A percentile compares a stretch with the other conserved stretches of the same genome.
These are phyloP conservation scores for Neostethus bicornis DNA, from an alignment of 2,797 vertebrate species.

Conservation along the genomic window DNA sequence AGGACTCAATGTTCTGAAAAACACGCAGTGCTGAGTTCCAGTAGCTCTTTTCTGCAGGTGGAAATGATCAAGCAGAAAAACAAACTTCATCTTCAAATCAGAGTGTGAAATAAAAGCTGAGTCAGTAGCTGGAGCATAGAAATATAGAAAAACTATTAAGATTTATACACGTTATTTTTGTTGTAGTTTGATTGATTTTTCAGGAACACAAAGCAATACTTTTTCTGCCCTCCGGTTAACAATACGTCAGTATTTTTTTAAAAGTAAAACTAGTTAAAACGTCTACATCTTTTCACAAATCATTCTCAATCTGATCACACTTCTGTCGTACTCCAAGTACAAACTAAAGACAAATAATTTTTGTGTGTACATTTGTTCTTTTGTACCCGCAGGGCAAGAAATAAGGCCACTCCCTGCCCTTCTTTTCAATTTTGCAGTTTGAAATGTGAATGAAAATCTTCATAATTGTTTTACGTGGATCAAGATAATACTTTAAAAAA, in stretches of 20 bases:
- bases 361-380: conserved; percentile 24
- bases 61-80: conserved; percentile 36
- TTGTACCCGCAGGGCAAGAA: conserved; percentile 12
- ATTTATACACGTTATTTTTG: conserved; percentile 18
- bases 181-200: conserved; percentile 10
- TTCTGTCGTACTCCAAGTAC: conserved; percentile 18
- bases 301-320: conserved; percentile 14
- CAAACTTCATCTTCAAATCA: conserved; percentile 20
- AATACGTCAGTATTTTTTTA: conserved; percentile 6
- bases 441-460: conserved; percentile 33
- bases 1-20: conserved; percentile 87
- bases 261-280: conserved; percentile 23
- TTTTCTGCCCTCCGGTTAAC: conserved; percentile 15
- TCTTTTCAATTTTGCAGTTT: conserved; percentile 12
- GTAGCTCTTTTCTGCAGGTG: conserved; percentile 36
- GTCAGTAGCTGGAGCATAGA: conserved; percentile 16
- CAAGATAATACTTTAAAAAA: conserved; percentile 24
- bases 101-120: conserved; percentile 12
- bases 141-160: conserved; percentile 5
- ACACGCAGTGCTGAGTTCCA: conserved; percentile 86
- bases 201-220: conserved; percentile 8
- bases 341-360: conserved; percentile 26
- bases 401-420: conserved; percentile 7
- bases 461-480: too few relatives aligned
- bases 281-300: conserved; percentile 7